Evolutionary conservation across 2,113 vertebrate species (phyloP).

Genomic region (Oceanodroma tethys): DNA sequence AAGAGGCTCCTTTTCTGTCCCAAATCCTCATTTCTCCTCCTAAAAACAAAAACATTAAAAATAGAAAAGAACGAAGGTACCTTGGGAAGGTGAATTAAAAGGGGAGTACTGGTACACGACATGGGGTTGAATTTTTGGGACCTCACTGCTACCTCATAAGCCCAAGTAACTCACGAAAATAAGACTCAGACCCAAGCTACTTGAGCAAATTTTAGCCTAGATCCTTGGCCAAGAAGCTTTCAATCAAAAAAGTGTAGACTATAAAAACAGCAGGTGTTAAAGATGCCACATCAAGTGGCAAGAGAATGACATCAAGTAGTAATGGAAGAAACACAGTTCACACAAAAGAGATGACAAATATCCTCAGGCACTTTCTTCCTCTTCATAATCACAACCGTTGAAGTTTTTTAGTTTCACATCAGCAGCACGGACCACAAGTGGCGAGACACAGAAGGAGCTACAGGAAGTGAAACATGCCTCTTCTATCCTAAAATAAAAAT

Average conservation of each 20-base stretch:
- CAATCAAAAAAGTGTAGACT: neutral
- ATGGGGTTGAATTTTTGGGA: neutral
- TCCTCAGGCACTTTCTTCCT: neutral
- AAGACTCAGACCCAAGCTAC: neutral
- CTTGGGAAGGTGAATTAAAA: neutral
- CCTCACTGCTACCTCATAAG: neutral
- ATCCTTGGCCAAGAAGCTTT: neutral
- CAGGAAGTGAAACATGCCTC: neutral
- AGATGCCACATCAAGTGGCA: neutral
- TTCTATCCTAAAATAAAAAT: neutral
- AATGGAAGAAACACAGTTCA: neutral
- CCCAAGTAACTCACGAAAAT: neutral
- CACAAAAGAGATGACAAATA: neutral
- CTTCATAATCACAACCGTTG: neutral
- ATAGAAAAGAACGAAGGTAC: neutral
- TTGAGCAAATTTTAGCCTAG: neutral
- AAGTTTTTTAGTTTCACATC: slow-evolving; percentile 1
- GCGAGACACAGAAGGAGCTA: neutral
- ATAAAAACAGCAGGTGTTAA: neutral
- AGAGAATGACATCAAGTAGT: neutral
- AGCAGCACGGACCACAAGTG: neutral
- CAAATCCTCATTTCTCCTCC: neutral
- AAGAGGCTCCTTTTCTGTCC: neutral
- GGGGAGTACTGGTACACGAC: neutral
- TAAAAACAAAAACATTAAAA: neutral